These are phyloP conservation scores for Peromyscus californicus DNA, from an alignment of 2,113 vertebrate species.

Conservation along the genomic window DNA sequence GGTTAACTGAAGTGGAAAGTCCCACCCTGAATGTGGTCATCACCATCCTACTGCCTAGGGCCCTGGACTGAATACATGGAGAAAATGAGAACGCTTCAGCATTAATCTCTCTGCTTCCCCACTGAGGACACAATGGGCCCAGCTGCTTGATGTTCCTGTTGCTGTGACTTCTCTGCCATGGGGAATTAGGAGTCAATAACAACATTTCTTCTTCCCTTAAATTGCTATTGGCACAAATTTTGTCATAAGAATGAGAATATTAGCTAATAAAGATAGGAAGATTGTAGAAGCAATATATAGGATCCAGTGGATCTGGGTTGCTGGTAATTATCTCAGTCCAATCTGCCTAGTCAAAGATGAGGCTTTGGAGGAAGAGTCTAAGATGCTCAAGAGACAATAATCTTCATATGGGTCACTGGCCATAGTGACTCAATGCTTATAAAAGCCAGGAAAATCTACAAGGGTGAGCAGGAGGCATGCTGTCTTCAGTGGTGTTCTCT, in stretches of 20 bases:
- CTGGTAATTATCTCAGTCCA: neutral
- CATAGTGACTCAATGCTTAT: neutral
- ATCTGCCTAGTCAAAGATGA: neutral
- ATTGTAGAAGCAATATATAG: neutral
- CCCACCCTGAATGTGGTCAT: no score
- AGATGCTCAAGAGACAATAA: neutral
- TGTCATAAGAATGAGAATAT: neutral
- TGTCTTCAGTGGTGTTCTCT: neutral
- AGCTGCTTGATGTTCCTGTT: neutral
- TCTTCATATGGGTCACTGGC: neutral
- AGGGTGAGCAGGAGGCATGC: neutral
- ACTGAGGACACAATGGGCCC: no score
- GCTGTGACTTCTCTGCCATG: neutral
- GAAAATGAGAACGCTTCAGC: neutral
- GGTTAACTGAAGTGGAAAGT: neutral
- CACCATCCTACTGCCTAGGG: no score
- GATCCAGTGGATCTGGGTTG: accelerated
- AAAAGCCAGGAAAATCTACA: neutral
- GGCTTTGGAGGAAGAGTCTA: neutral
- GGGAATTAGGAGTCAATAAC: neutral
- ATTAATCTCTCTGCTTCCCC: neutral
- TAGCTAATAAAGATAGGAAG: neutral
- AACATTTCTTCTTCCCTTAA: neutral
- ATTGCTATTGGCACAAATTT: neutral
- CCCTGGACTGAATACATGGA: no score